These are phyloP conservation scores for Lydus trimaculatus DNA, from an alignment of 2,888 invertebrate species.

Conservation along the genomic window DNA sequence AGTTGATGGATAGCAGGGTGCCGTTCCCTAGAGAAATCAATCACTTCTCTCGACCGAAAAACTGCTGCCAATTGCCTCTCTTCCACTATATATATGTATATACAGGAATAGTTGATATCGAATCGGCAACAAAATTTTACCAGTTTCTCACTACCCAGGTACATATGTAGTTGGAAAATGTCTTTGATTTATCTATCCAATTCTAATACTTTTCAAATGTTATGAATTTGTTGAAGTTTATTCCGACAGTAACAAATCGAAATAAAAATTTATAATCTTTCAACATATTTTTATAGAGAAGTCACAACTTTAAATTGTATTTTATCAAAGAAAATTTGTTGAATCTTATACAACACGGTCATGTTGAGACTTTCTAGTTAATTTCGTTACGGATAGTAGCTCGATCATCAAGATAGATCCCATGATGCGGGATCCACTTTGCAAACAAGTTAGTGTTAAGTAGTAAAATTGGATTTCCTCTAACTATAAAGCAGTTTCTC, in stretches of 20 bases:
- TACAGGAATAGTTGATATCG: constrained; percentile 18
- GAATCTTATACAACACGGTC: not conserved
- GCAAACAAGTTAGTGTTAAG: not conserved
- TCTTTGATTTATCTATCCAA: constrained; percentile 38
- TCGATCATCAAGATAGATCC: constrained; percentile 4
- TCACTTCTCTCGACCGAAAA: constrained; percentile 56
- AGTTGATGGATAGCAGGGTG: constrained; percentile 57
- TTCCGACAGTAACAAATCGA: constrained; percentile 32
- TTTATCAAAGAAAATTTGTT: not conserved
- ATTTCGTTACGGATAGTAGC: constrained; percentile 5
- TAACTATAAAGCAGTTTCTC: not conserved
- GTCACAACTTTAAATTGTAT: too few relatives aligned
- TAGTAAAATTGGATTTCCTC: constrained; percentile 3
- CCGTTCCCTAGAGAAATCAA: constrained; percentile 58
- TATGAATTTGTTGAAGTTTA: constrained; percentile 34
- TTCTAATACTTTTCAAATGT: constrained; percentile 22
- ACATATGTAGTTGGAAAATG: constrained; percentile 24
- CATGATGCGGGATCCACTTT: not conserved
- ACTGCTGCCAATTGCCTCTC: constrained; percentile 55
- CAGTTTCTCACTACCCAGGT: constrained; percentile 29
- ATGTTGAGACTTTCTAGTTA: not conserved
- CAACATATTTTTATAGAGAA: not conserved
- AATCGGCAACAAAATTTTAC: constrained; percentile 47
- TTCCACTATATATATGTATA: constrained; percentile 30
- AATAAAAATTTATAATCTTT: too few relatives aligned